Percentiles rank a stretch among this genome's conserved stretches.
Evolutionary conservation across 2,888 invertebrate genomes (phyloP).

Genomic region (Lithophane socia): DNA sequence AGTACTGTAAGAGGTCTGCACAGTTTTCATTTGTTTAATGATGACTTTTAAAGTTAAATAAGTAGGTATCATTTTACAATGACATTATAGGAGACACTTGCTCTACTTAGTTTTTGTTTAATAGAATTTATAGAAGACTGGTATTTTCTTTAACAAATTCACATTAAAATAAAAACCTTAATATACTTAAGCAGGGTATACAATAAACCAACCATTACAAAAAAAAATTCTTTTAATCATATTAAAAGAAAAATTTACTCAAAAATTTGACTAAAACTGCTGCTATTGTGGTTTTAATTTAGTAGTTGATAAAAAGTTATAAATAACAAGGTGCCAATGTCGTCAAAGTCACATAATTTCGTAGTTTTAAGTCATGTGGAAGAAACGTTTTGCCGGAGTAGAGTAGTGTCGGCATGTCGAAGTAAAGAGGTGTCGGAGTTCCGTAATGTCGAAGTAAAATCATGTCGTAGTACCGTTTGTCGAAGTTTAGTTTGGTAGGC

Average conservation of each 20-base stretch:
- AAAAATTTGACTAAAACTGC: neutral
- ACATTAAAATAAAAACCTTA: neutral
- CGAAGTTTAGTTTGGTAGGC: constrained; percentile 1
- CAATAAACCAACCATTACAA: too few relatives aligned
- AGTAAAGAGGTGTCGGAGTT: too few relatives aligned
- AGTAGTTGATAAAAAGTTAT: neutral
- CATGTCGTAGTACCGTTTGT: too few relatives aligned
- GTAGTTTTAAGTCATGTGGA: too few relatives aligned
- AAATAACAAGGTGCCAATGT: neutral
- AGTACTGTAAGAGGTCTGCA: constrained; percentile 47
- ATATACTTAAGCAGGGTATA: neutral
- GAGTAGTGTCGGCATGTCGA: too few relatives aligned
- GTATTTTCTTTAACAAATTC: neutral
- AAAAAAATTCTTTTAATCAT: too few relatives aligned
- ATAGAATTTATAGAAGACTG: constrained; percentile 1
- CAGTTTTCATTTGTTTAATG: constrained; percentile 58
- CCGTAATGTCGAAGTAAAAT: too few relatives aligned
- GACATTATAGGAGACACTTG: neutral
- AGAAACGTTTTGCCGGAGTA: too few relatives aligned
- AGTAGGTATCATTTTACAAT: constrained; percentile 19
- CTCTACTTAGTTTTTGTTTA: constrained; percentile 11
- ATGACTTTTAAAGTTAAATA: constrained; percentile 17
- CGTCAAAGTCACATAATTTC: too few relatives aligned
- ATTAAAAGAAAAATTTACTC: neutral
- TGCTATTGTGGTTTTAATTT: neutral